Percentiles rank a stretch among this genome's conserved stretches.
phyloP scores from a whole-genome alignment of 1,140 invertebrate genomes.

The Neodiprion pinetum region DNA sequence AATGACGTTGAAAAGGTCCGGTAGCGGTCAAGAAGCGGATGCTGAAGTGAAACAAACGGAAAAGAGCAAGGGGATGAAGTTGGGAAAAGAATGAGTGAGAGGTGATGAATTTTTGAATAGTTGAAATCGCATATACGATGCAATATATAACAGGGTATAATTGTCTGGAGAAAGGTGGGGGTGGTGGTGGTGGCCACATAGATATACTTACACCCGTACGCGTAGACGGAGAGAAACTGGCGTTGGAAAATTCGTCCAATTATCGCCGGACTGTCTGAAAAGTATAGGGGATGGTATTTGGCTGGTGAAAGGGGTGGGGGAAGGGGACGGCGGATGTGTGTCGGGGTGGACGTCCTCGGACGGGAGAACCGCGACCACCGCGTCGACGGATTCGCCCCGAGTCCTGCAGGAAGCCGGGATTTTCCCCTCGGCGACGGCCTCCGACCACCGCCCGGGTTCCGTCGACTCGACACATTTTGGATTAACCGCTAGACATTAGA shows the following conservation, averaged over 20 bases:
- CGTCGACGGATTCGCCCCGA: slow-evolving; percentile 33
- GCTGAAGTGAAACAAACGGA: too few relatives aligned
- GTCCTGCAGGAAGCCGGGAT: slow-evolving; percentile 46
- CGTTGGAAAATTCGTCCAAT: neutral
- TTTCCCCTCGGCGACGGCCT: slow-evolving; percentile 30
- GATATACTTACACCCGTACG: too few relatives aligned
- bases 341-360: neutral
- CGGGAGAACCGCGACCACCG: neutral
- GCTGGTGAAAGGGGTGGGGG: slow-evolving; percentile 10
- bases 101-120: too few relatives aligned
- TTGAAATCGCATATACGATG: too few relatives aligned
- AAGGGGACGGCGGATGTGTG: neutral
- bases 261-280: slow-evolving; percentile 2
- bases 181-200: neutral
- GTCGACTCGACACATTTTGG: slow-evolving; percentile 51
- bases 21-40: too few relatives aligned
- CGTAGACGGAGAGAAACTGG: neutral
- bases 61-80: too few relatives aligned
- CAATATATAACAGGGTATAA: neutral
- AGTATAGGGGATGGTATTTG: neutral
- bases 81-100: too few relatives aligned
- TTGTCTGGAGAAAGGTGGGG: neutral
- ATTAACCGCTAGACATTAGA: slow-evolving; percentile 54
- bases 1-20: too few relatives aligned
- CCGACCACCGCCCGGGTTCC: slow-evolving; percentile 40